Base-by-base conservation (phyloP, 2,888 invertebrate genomes). In the Macaria notata region DNA sequence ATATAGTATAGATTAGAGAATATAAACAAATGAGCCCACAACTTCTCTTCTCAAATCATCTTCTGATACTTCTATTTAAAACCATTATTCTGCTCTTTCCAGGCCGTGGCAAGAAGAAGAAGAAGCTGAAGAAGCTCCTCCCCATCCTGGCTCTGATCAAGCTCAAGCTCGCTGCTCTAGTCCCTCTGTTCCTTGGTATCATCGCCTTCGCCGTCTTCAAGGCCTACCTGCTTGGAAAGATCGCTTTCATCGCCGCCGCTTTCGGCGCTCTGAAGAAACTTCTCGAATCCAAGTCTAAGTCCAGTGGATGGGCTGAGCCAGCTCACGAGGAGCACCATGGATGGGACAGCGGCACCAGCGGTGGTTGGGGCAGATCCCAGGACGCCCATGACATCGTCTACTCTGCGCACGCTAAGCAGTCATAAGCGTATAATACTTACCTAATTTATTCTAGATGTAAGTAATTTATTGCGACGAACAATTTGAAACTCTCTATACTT, bases 141-240 rank as follows among this genome's bases (percentile, higher is more conserved):
- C 95, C 96, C 52, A 92, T 96, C 79, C 90, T 97, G 61, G 92
- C 96, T 72, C 93, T 97, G 61, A 88, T 97, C 82, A 96, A 96
- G 78, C 82, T 97, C 84, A 97, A 97, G 89, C 93, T 91, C 5
- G 94, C 95, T 46, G 94, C 95, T 9, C 92, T 97, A 56, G 93
- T 96, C 63, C 96, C 96, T 3, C 84, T 97, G 65, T 94, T 95
- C 73, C 93, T 97, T 46, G 97, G 89, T 46, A 90, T 91, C 80
- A 93, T 97, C 65, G 96, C 96, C 36, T 92, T 97, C 61, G 92
- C 96, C 33, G 95, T 96, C 49, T 95, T 97, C 92, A 97, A 97
- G 91, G 96, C 96, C 6, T 93, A 96, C 78, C 89, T 96, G 57
- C 93, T 97, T 65, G 96, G 96, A 71, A 97, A 97, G 92, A 93